Evolutionary conservation across 1,140 invertebrate genomes (phyloP), one percentile per base, ranked within the genome.

Genomic region (Drosophila serrata): DNA sequence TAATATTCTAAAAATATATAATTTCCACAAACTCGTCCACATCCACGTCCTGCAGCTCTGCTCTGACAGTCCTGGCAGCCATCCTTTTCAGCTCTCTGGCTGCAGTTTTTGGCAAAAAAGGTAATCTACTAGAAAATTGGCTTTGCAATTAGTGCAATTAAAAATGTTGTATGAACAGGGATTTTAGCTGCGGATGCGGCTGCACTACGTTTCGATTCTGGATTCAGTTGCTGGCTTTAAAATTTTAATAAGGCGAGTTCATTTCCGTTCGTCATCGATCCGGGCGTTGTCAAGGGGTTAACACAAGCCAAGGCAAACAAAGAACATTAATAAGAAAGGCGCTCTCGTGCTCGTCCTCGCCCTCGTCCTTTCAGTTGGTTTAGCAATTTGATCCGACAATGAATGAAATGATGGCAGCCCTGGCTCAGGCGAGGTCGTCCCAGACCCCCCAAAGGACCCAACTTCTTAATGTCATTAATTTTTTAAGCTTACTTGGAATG

Each of bases 381-480:
- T 63, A 85, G 85, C 86, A 90, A 90, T 85, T 85, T 79, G 78
- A 88, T 88, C 62, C 61, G 65, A 58, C 31, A 46, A 42, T 65
- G 49, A 42, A 48, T 65, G 49, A 39, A 55, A 55, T 56, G 43
- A 55, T 56, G 43, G 64, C 46, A 75, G 56, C 43, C 13, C 73
- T 62, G 65, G 65, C 46, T 59, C 40, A n/a, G 59, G 49, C 72
- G 31, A 46, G 48, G 58, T 19, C 58, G 33, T 31, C 19, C 15
- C 55, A 37, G 31, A n/a, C n/a, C 29, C 67, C 67, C 72, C 49
- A 42, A 61, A 74, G 76, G 60, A 74, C 63, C 73, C 78, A 90
- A 80, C 86, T 90, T 90, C 85, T 90, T 90, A 80, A 90, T 90
- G 81, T 86, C 86, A 86, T 90, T 90, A 85, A 90, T 85, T 90